Conservation (phyloP, 2,113 vertebrate genomes). For the Micromys minutus region DNA sequence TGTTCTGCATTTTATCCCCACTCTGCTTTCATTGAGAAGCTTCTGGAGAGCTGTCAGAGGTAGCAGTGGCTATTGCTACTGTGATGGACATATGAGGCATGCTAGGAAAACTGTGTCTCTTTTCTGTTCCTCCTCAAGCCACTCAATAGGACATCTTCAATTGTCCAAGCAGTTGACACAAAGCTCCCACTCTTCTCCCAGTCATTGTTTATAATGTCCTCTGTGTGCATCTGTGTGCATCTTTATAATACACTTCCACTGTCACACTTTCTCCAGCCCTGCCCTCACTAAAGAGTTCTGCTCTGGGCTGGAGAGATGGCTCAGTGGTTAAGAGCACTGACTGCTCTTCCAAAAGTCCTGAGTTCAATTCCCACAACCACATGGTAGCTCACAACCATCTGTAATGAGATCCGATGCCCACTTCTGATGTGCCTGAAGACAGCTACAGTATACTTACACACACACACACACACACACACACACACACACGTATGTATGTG, state of each 20-base stretch:
- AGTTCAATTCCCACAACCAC: too few species aligned
- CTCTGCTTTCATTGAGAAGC: conserved; percentile 17
- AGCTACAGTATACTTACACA: too few species aligned
- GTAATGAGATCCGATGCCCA: too few species aligned
- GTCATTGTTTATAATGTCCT: conserved; percentile 6
- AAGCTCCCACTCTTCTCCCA: conserved; percentile 5
- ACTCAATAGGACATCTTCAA: neutral
- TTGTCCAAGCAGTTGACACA: conserved; percentile 11
- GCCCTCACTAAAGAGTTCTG: neutral
- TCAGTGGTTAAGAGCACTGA: too few species aligned
- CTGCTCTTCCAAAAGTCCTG: too few species aligned
- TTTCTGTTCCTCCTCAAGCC: conserved; percentile 43
- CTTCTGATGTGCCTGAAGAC: too few species aligned
- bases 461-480: too few species aligned
- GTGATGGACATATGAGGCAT: neutral
- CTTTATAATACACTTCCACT: neutral
- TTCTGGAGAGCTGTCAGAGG: neutral
- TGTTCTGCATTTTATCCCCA: conserved; percentile 62
- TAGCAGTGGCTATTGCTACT: neutral
- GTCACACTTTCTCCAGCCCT: neutral
- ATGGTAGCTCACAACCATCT: too few species aligned
- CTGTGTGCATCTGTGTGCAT: neutral
- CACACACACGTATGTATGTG: too few species aligned
- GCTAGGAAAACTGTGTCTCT: conserved; percentile 37
- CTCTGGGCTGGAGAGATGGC: too few species aligned